Evolutionary conservation across 92 coral and sea anemone genomes (phyloP).

Genomic region (Hydrozoanthus gracilis): DNA sequence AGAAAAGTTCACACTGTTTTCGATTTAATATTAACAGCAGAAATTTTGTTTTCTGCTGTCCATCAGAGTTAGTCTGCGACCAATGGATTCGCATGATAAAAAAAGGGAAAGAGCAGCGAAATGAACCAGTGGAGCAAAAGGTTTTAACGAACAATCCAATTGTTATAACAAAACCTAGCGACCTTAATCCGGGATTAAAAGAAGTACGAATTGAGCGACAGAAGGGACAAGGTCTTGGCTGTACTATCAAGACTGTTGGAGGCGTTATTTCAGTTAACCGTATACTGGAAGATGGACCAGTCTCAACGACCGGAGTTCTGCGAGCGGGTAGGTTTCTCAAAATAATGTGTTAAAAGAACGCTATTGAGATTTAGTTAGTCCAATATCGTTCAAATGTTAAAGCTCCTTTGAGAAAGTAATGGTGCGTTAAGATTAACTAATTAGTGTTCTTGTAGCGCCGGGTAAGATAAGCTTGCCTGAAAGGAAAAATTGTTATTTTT

Average conservation of each 20-base stretch:
- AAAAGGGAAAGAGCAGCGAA: constrained; percentile 71
- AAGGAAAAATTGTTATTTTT: no score
- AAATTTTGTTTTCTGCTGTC: constrained; percentile 72
- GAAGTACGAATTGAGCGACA: constrained; percentile 81
- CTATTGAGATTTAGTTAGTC: no score
- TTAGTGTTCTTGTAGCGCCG: no score
- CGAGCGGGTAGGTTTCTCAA: constrained; percentile 76
- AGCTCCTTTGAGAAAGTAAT: no score
- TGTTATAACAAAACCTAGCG: constrained; percentile 67
- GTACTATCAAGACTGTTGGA: constrained; percentile 89
- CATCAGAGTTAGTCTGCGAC: constrained; percentile 82
- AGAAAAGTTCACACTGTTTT: constrained; percentile 86
- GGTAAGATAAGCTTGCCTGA: no score
- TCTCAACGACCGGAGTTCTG: constrained; percentile 88
- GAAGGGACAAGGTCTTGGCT: constrained; percentile 89
- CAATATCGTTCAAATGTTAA: no score
- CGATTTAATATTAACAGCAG: constrained; percentile 76
- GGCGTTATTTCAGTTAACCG: constrained; percentile 92
- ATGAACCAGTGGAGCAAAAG: constrained; percentile 68
- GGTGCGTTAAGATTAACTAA: no score
- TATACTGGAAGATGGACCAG: constrained; percentile 95
- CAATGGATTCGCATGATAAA: constrained; percentile 85
- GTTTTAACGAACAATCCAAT: constrained; percentile 75
- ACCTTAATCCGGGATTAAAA: constrained; percentile 88
- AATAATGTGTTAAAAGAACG: no score